Evolutionary conservation across 2,797 vertebrate species (phyloP).

Genomic region (Fratercula arctica): DNA sequence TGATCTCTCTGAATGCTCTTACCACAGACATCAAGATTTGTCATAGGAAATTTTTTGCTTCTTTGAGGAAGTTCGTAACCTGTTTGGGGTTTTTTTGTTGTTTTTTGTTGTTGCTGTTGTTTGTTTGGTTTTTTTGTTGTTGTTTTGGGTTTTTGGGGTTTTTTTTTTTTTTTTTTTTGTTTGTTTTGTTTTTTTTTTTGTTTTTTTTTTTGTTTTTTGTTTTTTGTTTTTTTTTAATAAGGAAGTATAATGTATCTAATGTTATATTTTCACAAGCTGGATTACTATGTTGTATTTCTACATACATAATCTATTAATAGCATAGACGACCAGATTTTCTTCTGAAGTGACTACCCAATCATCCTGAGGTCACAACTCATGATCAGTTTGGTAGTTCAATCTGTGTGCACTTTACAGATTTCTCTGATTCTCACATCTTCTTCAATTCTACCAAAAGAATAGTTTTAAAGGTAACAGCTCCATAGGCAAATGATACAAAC

Average conservation of each 20-base stretch:
- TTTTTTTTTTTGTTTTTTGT: no score
- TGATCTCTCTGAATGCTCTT: not conserved
- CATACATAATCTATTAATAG: not conserved
- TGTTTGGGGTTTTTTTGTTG: not conserved
- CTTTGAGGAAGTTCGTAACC: not conserved
- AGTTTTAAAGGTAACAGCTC: not conserved
- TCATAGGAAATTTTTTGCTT: not conserved
- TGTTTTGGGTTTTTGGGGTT: no score
- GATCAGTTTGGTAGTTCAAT: not conserved
- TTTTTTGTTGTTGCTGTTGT: no score
- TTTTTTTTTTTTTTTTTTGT: no score
- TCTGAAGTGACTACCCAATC: not conserved
- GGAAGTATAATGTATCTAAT: not conserved
- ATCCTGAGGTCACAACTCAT: accelerated
- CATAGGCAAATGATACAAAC: not conserved
- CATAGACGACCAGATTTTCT: not conserved
- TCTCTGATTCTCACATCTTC: not conserved
- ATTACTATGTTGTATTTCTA: not conserved
- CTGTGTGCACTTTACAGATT: not conserved
- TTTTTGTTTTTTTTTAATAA: not conserved
- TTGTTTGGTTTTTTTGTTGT: no score
- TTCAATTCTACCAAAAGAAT: not conserved
- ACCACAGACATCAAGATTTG: not conserved
- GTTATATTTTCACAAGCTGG: not conserved
- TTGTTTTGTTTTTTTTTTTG: no score